Conservation (phyloP, 2,888 invertebrate species). For the Hecatera dysodea region DNA sequence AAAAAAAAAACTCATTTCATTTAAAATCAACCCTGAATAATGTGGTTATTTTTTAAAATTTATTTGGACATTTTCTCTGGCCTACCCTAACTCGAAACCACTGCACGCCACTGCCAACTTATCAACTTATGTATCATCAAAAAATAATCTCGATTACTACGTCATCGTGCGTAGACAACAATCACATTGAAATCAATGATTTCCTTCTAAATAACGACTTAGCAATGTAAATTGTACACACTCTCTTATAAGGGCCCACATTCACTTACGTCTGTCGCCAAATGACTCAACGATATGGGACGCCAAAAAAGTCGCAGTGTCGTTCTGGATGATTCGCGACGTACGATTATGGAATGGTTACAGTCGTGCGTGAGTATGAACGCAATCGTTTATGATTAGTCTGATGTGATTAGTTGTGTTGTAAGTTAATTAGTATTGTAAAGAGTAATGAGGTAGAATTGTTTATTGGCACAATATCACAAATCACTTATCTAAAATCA, state of each 20-base stretch:
- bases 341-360: slow-evolving; percentile 10
- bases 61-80: no score
- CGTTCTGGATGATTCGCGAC: slow-evolving; percentile 32
- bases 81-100: no score
- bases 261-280: slow-evolving; percentile 24
- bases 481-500: no score
- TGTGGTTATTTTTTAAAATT: no score
- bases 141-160: neutral
- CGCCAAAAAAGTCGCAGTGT: slow-evolving; percentile 18
- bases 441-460: neutral
- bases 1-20: no score
- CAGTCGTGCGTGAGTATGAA: neutral
- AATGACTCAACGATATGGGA: slow-evolving; percentile 41
- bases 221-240: slow-evolving; percentile 42
- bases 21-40: no score
- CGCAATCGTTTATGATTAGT: slow-evolving; percentile 10
- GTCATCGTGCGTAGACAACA: slow-evolving; percentile 36
- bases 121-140: no score
- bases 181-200: slow-evolving; percentile 38
- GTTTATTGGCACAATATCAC: no score
- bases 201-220: slow-evolving; percentile 35
- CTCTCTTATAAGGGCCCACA: slow-evolving; percentile 27
- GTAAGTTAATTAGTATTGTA: slow-evolving; percentile 3
- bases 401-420: neutral
- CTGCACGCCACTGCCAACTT: neutral